Evolutionary conservation across 2,888 invertebrate genomes (phyloP).

Genomic region (Calliopum simillimum): DNA sequence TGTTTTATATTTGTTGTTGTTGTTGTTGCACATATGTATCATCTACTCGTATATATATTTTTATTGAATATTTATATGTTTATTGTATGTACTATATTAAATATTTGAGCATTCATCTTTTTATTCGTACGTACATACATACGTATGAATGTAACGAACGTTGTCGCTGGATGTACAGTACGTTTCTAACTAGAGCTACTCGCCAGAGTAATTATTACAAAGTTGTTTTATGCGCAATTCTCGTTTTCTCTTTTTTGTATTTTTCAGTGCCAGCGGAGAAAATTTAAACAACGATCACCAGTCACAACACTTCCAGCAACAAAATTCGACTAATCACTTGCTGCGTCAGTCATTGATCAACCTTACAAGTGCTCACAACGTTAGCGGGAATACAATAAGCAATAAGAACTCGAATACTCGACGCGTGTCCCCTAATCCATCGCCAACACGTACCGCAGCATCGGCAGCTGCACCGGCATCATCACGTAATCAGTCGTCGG

Average conservation of each 20-base stretch:
- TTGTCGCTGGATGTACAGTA: no score
- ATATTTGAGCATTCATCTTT: no score
- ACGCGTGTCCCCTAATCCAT: constrained; percentile 18
- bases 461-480: constrained; percentile 40
- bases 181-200: no score
- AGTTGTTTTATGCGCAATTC: constrained; percentile 51
- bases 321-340: constrained; percentile 63
- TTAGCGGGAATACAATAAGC: constrained; percentile 45
- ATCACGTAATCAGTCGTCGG: constrained; percentile 42
- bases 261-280: constrained; percentile 64
- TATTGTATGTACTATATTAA: constrained; percentile 10
- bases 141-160: no score
- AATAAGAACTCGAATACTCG: constrained; percentile 42
- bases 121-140: no score
- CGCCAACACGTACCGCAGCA: constrained; percentile 46
- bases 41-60: no score
- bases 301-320: constrained; percentile 47
- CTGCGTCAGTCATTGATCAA: constrained; percentile 67
- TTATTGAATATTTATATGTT: not conserved
- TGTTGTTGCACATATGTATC: no score
- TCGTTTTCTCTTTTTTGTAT: constrained; percentile 47
- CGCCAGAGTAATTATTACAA: not conserved
- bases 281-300: constrained; percentile 62
- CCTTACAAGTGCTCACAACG: constrained; percentile 64
- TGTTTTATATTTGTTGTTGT: no score